These are phyloP conservation scores for Pollicipes pollicipes DNA, from an alignment of 1,140 invertebrate genomes.

Conservation along the genomic window DNA sequence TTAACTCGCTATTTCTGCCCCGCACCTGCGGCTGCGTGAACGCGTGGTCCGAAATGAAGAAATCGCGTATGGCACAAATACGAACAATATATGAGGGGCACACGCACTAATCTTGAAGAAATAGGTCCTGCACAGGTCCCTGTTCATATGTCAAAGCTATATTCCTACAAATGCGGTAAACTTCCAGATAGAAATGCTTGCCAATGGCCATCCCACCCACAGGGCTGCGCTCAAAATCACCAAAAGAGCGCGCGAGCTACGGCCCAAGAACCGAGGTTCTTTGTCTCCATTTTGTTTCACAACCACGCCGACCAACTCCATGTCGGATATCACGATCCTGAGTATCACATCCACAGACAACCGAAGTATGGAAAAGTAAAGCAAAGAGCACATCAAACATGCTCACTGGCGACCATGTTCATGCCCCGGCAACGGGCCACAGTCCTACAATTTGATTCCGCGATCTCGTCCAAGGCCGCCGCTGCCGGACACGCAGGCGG, in stretches of 20 bases:
- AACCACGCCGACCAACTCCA: neutral
- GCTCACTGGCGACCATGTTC: neutral
- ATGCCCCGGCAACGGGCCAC: neutral
- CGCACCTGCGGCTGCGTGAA: too few relatives aligned
- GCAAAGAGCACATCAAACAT: neutral
- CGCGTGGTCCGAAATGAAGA: too few relatives aligned
- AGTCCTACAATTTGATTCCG: neutral
- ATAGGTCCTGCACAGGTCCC: neutral
- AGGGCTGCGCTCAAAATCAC: neutral
- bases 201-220: too few relatives aligned
- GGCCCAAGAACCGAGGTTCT: neutral
- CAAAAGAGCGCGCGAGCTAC: neutral
- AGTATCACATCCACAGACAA: neutral
- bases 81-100: too few relatives aligned
- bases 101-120: neutral
- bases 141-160: neutral
- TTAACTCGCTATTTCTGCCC: too few relatives aligned
- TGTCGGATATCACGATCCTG: neutral
- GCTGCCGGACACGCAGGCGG: neutral
- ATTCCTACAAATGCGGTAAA: neutral
- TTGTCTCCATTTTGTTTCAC: conserved; percentile 2
- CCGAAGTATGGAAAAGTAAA: neutral
- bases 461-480: neutral
- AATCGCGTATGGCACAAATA: too few relatives aligned
- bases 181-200: neutral